phyloP scores from a whole-genome alignment of 2,888 invertebrate genomes.

The Glaucopsyche alexis region DNA sequence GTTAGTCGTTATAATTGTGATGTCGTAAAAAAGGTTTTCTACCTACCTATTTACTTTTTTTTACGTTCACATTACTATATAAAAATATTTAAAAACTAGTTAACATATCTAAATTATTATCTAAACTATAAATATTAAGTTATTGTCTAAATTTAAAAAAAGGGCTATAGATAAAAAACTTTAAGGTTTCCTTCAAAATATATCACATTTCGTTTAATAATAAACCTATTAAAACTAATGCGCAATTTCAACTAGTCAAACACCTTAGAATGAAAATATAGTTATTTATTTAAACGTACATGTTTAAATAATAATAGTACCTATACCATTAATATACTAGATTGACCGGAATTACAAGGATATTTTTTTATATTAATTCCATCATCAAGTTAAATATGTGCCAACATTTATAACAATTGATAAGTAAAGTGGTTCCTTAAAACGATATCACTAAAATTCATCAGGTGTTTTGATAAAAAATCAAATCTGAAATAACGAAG shows the following conservation, averaged over 20 bases:
- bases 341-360: background rate
- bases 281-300: background rate
- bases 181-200: too few species aligned
- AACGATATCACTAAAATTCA: background rate
- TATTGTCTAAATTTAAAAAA: too few species aligned
- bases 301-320: conserved; percentile 3
- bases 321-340: background rate
- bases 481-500: conserved; percentile 22
- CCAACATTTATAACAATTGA: background rate
- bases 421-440: conserved; percentile 10
- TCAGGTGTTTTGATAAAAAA: conserved; percentile 26
- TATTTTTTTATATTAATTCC: conserved; percentile 6
- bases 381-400: background rate
- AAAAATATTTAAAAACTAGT: too few species aligned
- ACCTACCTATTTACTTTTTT: too few species aligned
- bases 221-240: background rate
- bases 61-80: too few species aligned
- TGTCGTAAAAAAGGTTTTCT: too few species aligned
- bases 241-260: background rate
- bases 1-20: too few species aligned
- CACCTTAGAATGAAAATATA: background rate
- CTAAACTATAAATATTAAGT: too few species aligned
- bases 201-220: too few species aligned
- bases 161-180: too few species aligned
- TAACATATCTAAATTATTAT: too few species aligned